Base-by-base conservation (phyloP, 1,140 invertebrate species). In the Ladona fulva region DNA sequence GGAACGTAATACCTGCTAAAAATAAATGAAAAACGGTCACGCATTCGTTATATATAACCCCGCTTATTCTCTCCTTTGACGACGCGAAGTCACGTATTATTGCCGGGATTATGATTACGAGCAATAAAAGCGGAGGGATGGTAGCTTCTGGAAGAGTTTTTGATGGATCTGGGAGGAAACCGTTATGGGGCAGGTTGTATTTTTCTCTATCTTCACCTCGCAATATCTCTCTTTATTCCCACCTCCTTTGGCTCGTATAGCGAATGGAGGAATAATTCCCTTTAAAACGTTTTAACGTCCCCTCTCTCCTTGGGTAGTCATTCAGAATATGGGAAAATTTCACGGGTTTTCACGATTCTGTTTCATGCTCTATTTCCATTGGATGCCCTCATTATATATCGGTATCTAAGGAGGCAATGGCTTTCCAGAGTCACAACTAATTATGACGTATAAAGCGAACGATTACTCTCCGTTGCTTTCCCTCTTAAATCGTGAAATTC, bases 201-300 rank as follows among this genome's bases (percentile, higher is more conserved):
- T 66, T 66, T 66, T 66, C 52, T 66, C 52, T 12, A 5, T 22
- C 52, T 66, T 66, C 14, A 66, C 52, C 52, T 66, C 52, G 29
- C 29, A 37, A 37, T 37, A 37, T 66, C 52, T 3, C 52, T 12
- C 52, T 66, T 22, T 66, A 22, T 66, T 3, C n/a, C 14, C n/a
- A 66, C n/a, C n/a, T 66, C 52, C n/a, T 22, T 66, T 1, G 5
- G 52, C 52, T 66, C 52, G 1, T 19, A 66, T 66, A 6, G 52
- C 14, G 52, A n/a, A n/a, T n/a, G n/a, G 44, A 22, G 3, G 52
- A 19, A 66, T 66, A 66, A 66, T 66, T 66, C 52, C 52, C 52
- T 66, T 66, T 66, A 66, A 66, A 66, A 66, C 52, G 52, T 66
- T 66, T 66, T 66, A 66, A 66, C n/a, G 52, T 66, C 52, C 52